Percentiles rank a stretch among this genome's conserved stretches.
phyloP scores from a whole-genome alignment of 2,888 invertebrate species.

The Conus canariensis region DNA sequence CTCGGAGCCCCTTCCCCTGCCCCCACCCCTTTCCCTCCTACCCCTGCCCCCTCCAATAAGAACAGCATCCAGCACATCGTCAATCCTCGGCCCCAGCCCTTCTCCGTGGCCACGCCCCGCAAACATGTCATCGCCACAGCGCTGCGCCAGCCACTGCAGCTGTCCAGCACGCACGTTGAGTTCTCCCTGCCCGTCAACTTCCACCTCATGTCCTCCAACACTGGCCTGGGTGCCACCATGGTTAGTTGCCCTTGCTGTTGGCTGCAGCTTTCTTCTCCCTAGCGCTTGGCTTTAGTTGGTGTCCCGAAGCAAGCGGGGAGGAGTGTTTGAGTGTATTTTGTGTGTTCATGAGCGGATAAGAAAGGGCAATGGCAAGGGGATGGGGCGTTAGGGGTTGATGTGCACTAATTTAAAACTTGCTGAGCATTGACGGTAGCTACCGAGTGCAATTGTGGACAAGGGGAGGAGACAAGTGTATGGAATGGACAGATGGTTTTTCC shows the following conservation, averaged over 20 bases:
- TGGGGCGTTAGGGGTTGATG: too few species aligned
- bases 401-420: too few species aligned
- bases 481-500: too few species aligned
- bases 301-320: background rate
- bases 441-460: too few species aligned
- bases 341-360: background rate
- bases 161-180: constrained; percentile 72
- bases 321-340: constrained; percentile 5
- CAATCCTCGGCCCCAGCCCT: constrained; percentile 71
- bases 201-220: constrained; percentile 58
- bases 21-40: constrained; percentile 70
- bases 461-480: too few species aligned
- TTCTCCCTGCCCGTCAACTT: constrained; percentile 70
- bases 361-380: too few species aligned
- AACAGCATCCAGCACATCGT: constrained; percentile 73
- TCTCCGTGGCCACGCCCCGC: constrained; percentile 71
- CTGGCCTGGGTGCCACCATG: constrained; percentile 57
- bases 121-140: constrained; percentile 77
- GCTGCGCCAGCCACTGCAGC: constrained; percentile 74
- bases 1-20: constrained; percentile 72
- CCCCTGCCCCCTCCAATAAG: constrained; percentile 69
- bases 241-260: constrained; percentile 46
- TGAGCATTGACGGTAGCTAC: too few species aligned
- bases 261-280: constrained; percentile 61
- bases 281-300: constrained; percentile 49